Evolutionary conservation across 1,140 invertebrate species (phyloP), one percentile per base, ranked within the genome.

Genomic region (Littorina saxatilis): DNA sequence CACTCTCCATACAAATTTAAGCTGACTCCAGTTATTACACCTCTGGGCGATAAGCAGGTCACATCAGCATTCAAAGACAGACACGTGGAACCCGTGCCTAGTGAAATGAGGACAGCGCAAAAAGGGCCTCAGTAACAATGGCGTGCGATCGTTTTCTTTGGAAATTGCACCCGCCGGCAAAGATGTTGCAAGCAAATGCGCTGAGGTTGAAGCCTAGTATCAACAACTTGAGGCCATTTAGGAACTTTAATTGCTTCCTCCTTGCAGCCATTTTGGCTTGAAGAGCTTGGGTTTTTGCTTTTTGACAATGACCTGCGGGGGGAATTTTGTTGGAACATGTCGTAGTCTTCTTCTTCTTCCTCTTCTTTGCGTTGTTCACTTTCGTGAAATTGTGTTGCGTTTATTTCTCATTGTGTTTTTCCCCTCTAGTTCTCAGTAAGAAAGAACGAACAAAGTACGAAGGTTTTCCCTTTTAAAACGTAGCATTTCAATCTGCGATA

Each of bases 121-220:
- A 27, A 7, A 40, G 39, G 17, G n/a, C 20, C 4, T 74, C 37
- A 29, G 17, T 29, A 23, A 50, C 40, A 50, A 75, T 15, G n/a
- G 43, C 73, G 9, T 50, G 13, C 5, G 43, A 32, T 17, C 73
- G 73, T 75, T 75, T n/a, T 75, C 73, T 43, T 75, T 52, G 43
- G 73, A 75, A 75, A 75, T 75, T 75, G 32, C 73, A 35, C 73
- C 73, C 73, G 29, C 73, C 27, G 50, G 73, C 73, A 43, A 39
- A 11, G 70, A 39, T 43, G 37, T 23, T 73, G 70, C 39, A 23
- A 11, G 55, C 55, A 27, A 23, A 27, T 15, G 7, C 15, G n/a
- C 4, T 4, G 55, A 58, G 5, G 55, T 9, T 7, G 55, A 58
- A 58, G 55, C 55, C n/a, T 58, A 58, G n/a, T 4, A 58, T 58